Evolutionary conservation across 2,797 vertebrate species (phyloP).

Genomic region (Enteromius argenteus): DNA sequence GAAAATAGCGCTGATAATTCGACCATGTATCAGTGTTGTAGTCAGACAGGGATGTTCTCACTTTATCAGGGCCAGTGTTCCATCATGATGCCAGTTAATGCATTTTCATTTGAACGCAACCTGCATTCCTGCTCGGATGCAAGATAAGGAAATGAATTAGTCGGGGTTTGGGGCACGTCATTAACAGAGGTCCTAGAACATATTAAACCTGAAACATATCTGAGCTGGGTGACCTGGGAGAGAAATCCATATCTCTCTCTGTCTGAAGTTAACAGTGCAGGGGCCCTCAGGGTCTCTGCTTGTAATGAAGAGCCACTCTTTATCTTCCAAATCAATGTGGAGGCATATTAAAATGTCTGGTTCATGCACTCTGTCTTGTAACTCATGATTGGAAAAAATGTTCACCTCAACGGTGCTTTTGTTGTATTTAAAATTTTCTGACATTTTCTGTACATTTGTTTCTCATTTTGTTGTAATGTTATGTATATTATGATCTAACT

Average conservation of each 20-base stretch:
- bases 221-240: slow-evolving; percentile 38
- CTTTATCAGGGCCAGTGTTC: slow-evolving; percentile 24
- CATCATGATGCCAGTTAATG: slow-evolving; percentile 43
- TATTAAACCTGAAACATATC: slow-evolving; percentile 60
- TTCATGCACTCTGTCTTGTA: slow-evolving; percentile 26
- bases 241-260: slow-evolving; percentile 59
- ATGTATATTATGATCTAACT: background rate
- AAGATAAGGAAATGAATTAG: slow-evolving; percentile 54
- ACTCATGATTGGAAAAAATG: slow-evolving; percentile 50
- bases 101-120: slow-evolving; percentile 46
- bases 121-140: slow-evolving; percentile 1
- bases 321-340: slow-evolving; percentile 64
- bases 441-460: background rate
- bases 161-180: slow-evolving; percentile 41
- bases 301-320: slow-evolving; percentile 62
- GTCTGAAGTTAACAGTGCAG: slow-evolving; percentile 51
- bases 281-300: slow-evolving; percentile 54
- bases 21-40: slow-evolving; percentile 23
- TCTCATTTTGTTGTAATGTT: background rate
- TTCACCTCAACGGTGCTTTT: slow-evolving; percentile 25
- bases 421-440: slow-evolving; percentile 27
- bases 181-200: slow-evolving; percentile 57
- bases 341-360: slow-evolving; percentile 63
- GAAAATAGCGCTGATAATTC: slow-evolving; percentile 9
- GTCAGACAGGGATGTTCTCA: slow-evolving; percentile 25